Percentiles rank a stretch among this genome's conserved stretches.
Conservation (phyloP, 2,113 vertebrate species). For the Nannospalax galili region DNA sequence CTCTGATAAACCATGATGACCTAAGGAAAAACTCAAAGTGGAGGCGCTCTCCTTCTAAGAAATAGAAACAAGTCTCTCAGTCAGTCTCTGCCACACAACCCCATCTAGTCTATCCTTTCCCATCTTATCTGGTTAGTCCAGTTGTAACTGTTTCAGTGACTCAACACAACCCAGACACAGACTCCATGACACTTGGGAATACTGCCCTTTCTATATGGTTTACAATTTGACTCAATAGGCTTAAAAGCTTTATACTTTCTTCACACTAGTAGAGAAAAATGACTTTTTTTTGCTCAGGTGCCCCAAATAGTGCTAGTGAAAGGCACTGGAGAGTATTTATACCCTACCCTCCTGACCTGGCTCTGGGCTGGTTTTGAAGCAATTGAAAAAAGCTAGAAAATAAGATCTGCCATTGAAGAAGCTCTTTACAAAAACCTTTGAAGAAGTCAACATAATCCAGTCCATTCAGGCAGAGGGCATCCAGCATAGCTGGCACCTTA, state of each 20-base stretch:
- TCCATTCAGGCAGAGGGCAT: background rate
- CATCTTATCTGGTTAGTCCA: background rate
- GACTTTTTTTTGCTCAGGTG: background rate
- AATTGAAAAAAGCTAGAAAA: background rate
- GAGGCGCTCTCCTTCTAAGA: background rate
- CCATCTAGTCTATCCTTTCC: background rate
- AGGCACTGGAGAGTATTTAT: background rate
- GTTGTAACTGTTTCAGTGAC: background rate
- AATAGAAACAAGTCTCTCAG: background rate
- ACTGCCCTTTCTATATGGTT: background rate
- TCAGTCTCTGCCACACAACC: background rate
- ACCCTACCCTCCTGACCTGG: background rate
- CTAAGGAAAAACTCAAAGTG: conserved; percentile 7
- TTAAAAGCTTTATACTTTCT: background rate
- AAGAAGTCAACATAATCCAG: background rate
- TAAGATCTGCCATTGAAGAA: background rate
- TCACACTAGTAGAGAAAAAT: background rate
- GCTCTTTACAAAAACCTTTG: background rate
- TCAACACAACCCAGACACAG: background rate
- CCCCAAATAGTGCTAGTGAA: background rate
- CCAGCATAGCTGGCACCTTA: background rate
- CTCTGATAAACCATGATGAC: conserved; percentile 16
- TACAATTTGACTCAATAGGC: background rate
- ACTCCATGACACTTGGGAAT: background rate
- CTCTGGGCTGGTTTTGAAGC: background rate